Conservation (phyloP, 2,888 invertebrate species). For the Tillus elongatus region DNA sequence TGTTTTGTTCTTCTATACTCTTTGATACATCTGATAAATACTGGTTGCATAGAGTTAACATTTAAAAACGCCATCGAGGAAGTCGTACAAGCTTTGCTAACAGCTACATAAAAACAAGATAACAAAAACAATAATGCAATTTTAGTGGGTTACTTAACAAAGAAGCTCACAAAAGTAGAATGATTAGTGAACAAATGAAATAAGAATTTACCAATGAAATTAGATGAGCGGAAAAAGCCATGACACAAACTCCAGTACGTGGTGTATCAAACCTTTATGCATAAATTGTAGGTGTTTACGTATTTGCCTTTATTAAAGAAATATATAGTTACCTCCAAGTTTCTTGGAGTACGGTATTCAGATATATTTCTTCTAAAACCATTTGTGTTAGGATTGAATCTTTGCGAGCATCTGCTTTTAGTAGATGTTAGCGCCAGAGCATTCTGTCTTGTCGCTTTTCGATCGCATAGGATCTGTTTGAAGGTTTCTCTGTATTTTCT, state of each 20-base stretch:
- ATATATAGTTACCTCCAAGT: conserved; percentile 42
- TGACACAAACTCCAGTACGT: conserved; percentile 12
- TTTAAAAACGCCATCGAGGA: too few relatives aligned
- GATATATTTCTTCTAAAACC: conserved; percentile 32
- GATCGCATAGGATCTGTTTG: conserved; percentile 33
- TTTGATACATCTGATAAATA: too few relatives aligned
- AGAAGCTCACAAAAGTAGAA: too few relatives aligned
- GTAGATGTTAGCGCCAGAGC: conserved; percentile 28
- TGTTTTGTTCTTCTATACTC: too few relatives aligned
- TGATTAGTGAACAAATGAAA: background rate
- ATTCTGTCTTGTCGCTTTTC: conserved; percentile 29
- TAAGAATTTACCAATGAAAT: conserved; percentile 8
- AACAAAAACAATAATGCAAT: too few relatives aligned
- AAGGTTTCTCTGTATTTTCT: conserved; percentile 60
- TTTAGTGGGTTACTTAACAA: too few relatives aligned
- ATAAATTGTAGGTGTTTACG: conserved; percentile 35
- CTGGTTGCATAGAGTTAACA: too few relatives aligned
- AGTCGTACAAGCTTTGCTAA: too few relatives aligned
- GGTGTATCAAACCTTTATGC: conserved; percentile 22
- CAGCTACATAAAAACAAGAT: too few relatives aligned
- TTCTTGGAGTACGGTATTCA: conserved; percentile 38
- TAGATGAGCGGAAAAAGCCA: conserved; percentile 21
- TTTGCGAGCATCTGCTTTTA: conserved; percentile 24
- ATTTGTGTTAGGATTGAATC: conserved; percentile 28
- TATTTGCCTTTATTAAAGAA: conserved; percentile 38